Base-by-base conservation (phyloP, 2,797 vertebrate genomes). In the Odontamblyopus lacepedii region DNA sequence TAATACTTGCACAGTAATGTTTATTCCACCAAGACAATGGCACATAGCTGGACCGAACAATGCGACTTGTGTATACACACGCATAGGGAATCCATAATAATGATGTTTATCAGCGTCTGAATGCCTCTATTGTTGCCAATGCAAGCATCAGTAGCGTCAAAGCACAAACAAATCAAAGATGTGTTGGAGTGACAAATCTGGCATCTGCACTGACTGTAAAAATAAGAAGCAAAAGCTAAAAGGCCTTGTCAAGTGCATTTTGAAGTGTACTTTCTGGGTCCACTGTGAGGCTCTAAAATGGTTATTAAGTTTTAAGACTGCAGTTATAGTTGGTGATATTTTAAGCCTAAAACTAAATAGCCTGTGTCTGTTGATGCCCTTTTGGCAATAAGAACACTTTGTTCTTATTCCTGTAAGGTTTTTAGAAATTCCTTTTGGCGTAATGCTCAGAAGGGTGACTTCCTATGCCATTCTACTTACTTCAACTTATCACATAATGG, bases 161-260 rank as follows among this genome's bases (percentile, higher is more conserved):
- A 79, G 75, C 5, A 5, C 55, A 69, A 65, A 67, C 41, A 32
- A 69, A 51, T 67, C 59, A 62, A 50, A 68, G 73, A 73, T 68
- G 82, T 32, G 65, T 32, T 70, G 69, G 56, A 73, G 79, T 60
- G 74, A 74, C 65, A 44, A 77, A 73, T 87, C 87, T 80, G 73
- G 69, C 70, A 83, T 87, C 79, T 72, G 77, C 62, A 55, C 73
- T 64, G 77, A 73, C 84, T 81, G 82, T 75, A 81, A 87, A 83
- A 74, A 71, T 82, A 30, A 41, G 38, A 64, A 12, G 19, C 27
- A 60, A 60, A 30, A 2, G 6, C 16, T 29, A 29, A 61, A 63
- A 38, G 8, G 30, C 32, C 8, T 38, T 35, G 1, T 8, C 4
- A n/a, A 38, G 27, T 32, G 8, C 12, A 27, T 19, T n/a, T 48